Base-by-base conservation (phyloP, 2,113 vertebrate species). In the Percina caprodes region DNA sequence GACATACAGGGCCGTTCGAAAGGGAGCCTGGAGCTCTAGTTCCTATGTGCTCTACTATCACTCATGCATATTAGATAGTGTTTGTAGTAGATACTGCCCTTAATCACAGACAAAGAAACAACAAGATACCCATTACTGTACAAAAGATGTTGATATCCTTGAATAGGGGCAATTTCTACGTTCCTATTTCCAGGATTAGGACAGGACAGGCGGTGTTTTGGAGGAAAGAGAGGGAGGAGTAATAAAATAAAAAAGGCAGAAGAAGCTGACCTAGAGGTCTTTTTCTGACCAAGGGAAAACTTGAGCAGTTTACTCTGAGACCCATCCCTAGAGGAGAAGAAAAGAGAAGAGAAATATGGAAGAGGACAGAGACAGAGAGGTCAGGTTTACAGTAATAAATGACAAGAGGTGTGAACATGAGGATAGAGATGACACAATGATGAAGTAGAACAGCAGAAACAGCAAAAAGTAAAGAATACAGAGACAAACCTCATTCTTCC, bases 201-300 rank as follows among this genome's bases (percentile, higher is more conserved):
- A 56, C 1, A 5, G 65, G 59, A 70, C 21, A 60, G 84, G 61
- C 71, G 66, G 74, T 46, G 76, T 35, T 45, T 49, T 56, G 51
- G 82, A 56, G 75, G 80, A 76, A 55, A 83, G 74, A 70, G 49
- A 52, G 75, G 76, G 66, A 67, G 69, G 74, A 51, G 73, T 18
- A 61, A 55, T 46, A 61, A 82, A 73, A 48, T 24, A 77, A 52
- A 42, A 85, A 81, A 84, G 24, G 86, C 60, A 88, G 86, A 68
- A 82, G 67, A 70, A 67, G 86, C 97, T 97, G 96, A 99, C 98
- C 98, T 99, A 97, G 98, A 99, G 90, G 94, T 96, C 95, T 97
- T 99, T 97, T 96, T 99, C 94, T 98, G 98, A 97, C 97, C 96
- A 89, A 99, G 96, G 95, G 97, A 96, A 96, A 98, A 98, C 95